Conservation (phyloP, 2,797 vertebrate species). For the Coreius guichenoti region DNA sequence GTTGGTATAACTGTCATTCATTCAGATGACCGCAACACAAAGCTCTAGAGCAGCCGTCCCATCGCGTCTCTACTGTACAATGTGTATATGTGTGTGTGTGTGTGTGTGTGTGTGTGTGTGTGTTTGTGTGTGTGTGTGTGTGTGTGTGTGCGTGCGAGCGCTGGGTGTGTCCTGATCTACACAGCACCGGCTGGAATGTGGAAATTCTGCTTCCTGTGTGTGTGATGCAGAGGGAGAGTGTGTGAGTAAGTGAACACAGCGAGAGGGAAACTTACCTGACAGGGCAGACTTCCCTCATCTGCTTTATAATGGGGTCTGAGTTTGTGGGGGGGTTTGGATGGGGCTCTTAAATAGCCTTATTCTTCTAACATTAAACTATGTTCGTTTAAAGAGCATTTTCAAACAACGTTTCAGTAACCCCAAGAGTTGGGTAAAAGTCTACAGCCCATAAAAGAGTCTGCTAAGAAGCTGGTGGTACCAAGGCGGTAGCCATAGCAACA, state of each 20-base stretch:
- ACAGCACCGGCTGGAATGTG: slow-evolving; percentile 61
- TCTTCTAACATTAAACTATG: background rate
- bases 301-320: background rate
- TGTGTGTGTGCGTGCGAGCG: slow-evolving; percentile 5
- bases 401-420: no score
- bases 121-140: background rate
- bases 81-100: no score
- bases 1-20: slow-evolving; percentile 31
- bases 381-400: background rate
- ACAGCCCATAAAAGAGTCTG: background rate
- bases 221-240: slow-evolving; percentile 27
- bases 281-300: background rate
- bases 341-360: background rate
- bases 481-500: background rate
- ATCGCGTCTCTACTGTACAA: slow-evolving; percentile 64
- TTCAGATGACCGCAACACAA: background rate
- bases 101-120: no score
- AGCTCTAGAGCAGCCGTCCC: slow-evolving; percentile 48
- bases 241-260: background rate
- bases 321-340: background rate
- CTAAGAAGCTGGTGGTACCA: background rate
- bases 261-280: background rate
- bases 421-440: background rate
- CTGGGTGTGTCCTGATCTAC: slow-evolving; percentile 68
- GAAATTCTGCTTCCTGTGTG: slow-evolving; percentile 60